A percentile compares a stretch with the other conserved stretches of the same genome.
Evolutionary conservation across 2,113 vertebrate genomes (phyloP).

Genomic region (Heliornis fulica): DNA sequence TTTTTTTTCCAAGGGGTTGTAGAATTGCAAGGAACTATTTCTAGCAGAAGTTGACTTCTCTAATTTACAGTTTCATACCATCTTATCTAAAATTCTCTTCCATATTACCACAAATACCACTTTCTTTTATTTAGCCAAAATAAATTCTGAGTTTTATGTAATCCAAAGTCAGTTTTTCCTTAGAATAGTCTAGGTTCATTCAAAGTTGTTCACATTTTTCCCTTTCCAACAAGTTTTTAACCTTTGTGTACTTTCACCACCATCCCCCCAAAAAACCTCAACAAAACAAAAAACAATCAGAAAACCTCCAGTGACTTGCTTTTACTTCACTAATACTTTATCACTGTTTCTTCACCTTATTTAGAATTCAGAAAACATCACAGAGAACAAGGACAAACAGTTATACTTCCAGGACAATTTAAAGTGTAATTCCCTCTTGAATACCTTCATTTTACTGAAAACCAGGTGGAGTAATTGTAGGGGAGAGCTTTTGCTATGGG

Average conservation of each 20-base stretch:
- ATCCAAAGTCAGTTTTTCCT: not conserved
- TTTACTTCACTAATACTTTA: not conserved
- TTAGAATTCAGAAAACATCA: not conserved
- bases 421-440: not conserved
- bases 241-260: not conserved
- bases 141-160: not conserved
- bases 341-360: not conserved
- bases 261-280: no score
- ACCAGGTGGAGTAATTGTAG: not conserved
- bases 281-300: no score
- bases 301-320: no score
- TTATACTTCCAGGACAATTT: not conserved
- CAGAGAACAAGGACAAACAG: not conserved
- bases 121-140: not conserved
- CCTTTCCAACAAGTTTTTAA: not conserved
- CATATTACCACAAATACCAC: not conserved
- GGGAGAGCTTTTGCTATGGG: not conserved
- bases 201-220: not conserved
- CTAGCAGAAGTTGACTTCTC: not conserved
- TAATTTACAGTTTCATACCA: not conserved
- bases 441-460: not conserved
- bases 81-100: not conserved
- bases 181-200: not conserved
- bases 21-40: not conserved
- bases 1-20: not conserved